phyloP scores from a whole-genome alignment of 23 tunicate genomes.

The Trididemnum nubilum region DNA sequence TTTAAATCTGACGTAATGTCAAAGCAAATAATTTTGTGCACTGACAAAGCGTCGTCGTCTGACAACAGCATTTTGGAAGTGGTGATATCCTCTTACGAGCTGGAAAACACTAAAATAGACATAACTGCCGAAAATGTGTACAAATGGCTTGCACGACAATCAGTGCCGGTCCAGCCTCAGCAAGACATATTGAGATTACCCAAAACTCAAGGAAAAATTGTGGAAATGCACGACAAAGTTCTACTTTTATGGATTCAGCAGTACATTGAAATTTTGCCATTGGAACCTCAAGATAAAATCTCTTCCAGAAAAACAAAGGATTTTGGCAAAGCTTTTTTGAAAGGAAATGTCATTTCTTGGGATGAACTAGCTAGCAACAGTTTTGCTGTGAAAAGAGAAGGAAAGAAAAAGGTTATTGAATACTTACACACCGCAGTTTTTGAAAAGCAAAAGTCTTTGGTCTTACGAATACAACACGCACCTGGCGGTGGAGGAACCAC shows the following conservation, averaged over 20 bases:
- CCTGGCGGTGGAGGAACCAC: constrained; percentile 80
- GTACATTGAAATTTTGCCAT: constrained; percentile 28
- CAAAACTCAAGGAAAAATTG: background rate
- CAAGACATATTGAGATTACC: background rate
- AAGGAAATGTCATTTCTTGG: constrained; percentile 55
- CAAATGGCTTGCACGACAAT: background rate
- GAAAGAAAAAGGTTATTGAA: background rate
- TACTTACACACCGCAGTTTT: constrained; percentile 11
- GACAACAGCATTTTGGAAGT: background rate
- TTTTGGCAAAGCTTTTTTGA: constrained; percentile 42
- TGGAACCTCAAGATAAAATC: background rate
- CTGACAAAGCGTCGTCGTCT: background rate
- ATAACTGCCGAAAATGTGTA: background rate
- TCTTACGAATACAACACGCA: constrained; percentile 38
- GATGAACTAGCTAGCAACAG: constrained; percentile 45
- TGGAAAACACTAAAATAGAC: background rate
- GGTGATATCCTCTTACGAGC: background rate
- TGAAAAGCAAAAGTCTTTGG: constrained; percentile 9
- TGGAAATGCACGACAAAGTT: background rate
- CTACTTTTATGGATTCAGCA: constrained; percentile 15
- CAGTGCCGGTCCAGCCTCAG: background rate
- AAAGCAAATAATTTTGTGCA: constrained; percentile 16
- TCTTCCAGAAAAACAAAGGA: background rate
- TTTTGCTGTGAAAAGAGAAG: constrained; percentile 35
- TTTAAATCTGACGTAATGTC: background rate